Evolutionary conservation across 2,888 invertebrate species (phyloP), one percentile per base, ranked within the genome.

Genomic region (Dioctria linearis): DNA sequence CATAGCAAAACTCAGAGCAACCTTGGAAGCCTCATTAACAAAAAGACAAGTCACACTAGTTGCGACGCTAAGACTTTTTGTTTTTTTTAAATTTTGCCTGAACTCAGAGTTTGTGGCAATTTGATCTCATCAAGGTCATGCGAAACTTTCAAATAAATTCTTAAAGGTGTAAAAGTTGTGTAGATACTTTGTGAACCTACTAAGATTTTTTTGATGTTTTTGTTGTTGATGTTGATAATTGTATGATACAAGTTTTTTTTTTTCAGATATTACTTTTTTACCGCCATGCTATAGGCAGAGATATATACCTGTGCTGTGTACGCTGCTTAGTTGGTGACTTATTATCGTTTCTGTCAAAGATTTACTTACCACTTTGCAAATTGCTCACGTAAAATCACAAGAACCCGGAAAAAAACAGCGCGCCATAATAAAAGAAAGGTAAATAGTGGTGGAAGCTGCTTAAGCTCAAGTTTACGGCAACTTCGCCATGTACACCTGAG

Each of bases 311-410:
- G 46, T 46, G 46, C 9, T 9, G 49, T 46, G 5, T 46, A 57
- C 42, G 37, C 40, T 42, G 57, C 46, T 4, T 42, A 73, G n/a
- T 8, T 54, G 54, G 59, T 75, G 73, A 75, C 59, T 75, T 75
- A 57, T 59, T 57, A 43, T 37, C 59, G 42, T n/a, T 25, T 54
- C 63, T 57, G 63, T 49, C 63, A 76, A 76, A 76, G 76, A 76
- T 76, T 76, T 76, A 76, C 63, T 46, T 63, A 61, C 76, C 76
- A 76, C 76, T 76, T 76, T 76, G 76, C 63, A 76, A 76, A 76
- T 76, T 76, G 76, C 63, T 76, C 76, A 76, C 76, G 76, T 76
- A 76, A 76, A 76, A 76, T 76, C 76, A 49, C 63, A 63, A 59
- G 73, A 69, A 46, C 25, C 49, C 43, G 43, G 57, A 57, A 73